phyloP scores from a whole-genome alignment of 2,797 vertebrate species.

The Phataginus tricuspis region DNA sequence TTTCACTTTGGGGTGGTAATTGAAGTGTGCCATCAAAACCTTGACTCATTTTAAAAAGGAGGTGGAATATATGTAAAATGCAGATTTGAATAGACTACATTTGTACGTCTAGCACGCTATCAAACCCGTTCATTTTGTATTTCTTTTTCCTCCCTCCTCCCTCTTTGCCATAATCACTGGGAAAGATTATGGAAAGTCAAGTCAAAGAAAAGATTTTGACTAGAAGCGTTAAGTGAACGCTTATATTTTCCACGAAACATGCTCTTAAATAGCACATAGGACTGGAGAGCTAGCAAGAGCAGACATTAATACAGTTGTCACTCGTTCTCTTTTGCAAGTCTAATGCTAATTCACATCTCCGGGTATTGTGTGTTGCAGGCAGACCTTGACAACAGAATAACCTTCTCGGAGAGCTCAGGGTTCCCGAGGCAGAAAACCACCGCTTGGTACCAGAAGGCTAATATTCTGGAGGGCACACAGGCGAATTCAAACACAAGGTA shows the following conservation, averaged over 20 bases:
- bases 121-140: slow-evolving; percentile 79
- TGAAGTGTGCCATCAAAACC: slow-evolving; percentile 83
- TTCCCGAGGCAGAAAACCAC: slow-evolving; percentile 59
- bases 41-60: slow-evolving; percentile 80
- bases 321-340: slow-evolving; percentile 80
- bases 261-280: slow-evolving; percentile 64
- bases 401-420: slow-evolving; percentile 45
- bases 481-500: slow-evolving; percentile 63
- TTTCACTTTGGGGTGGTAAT: slow-evolving; percentile 82
- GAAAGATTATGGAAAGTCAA: slow-evolving; percentile 67
- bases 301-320: slow-evolving; percentile 81
- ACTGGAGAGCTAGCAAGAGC: slow-evolving; percentile 64
- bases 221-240: slow-evolving; percentile 66
- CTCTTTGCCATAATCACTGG: slow-evolving; percentile 56
- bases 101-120: slow-evolving; percentile 78
- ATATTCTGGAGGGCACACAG: slow-evolving; percentile 37
- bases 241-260: slow-evolving; percentile 71
- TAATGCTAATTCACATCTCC: slow-evolving; percentile 73
- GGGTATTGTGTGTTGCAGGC: slow-evolving; percentile 55
- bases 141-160: slow-evolving; percentile 71
- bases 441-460: slow-evolving; percentile 29
- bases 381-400: slow-evolving; percentile 60
- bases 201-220: slow-evolving; percentile 77
- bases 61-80: slow-evolving; percentile 81
- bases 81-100: slow-evolving; percentile 75